Conservation (phyloP, 2,113 vertebrate genomes). For the Ginglymostoma cirratum region DNA sequence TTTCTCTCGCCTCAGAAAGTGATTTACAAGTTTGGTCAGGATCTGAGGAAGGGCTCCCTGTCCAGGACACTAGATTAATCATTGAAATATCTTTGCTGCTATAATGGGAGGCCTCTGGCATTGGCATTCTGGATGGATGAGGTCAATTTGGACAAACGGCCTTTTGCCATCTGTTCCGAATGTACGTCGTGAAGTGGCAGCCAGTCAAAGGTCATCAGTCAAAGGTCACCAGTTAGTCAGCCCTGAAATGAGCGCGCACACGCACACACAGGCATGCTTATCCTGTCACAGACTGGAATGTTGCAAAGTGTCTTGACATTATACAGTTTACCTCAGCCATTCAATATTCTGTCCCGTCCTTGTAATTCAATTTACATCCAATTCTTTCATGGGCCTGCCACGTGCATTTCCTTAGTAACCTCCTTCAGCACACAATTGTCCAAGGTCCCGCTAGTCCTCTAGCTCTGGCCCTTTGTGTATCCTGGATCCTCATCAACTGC, state of each 20-base stretch:
- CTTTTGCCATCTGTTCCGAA: neutral
- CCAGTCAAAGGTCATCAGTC: neutral
- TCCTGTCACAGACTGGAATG: neutral
- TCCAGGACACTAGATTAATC: neutral
- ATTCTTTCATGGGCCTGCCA: neutral
- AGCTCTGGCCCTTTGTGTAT: neutral
- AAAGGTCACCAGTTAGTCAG: slow-evolving; percentile 6
- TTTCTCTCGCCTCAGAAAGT: neutral
- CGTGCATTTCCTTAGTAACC: neutral
- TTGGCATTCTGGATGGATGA: neutral
- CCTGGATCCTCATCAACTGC: neutral
- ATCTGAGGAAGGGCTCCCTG: neutral
- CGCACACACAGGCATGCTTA: neutral
- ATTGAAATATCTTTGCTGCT: neutral
- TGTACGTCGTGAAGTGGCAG: neutral
- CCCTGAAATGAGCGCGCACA: neutral
- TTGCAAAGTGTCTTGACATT: neutral
- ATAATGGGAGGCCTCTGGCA: neutral
- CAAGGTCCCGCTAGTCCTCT: neutral
- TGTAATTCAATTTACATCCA: neutral
- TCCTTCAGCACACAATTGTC: neutral
- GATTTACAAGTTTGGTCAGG: neutral
- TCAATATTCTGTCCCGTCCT: neutral
- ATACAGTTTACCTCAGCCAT: neutral
- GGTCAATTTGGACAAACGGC: neutral